Evolutionary conservation across 2,797 vertebrate genomes (phyloP).

Genomic region (Sebastes diploproa): DNA sequence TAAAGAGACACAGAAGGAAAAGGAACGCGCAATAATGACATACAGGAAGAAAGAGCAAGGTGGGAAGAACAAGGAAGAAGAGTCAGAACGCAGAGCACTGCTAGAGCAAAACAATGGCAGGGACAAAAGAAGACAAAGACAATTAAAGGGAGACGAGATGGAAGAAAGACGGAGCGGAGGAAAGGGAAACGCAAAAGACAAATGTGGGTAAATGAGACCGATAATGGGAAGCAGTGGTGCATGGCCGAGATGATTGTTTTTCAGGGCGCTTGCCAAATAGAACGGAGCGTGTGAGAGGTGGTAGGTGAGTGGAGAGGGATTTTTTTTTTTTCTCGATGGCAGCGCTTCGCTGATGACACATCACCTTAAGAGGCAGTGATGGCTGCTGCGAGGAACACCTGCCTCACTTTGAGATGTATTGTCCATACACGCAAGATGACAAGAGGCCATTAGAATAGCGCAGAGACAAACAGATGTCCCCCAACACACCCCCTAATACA

Average conservation of each 20-base stretch:
- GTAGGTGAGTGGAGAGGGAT: constrained; percentile 17
- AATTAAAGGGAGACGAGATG: constrained; percentile 57
- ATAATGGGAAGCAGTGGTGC: constrained; percentile 74
- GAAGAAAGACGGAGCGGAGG: constrained; percentile 34
- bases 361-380: constrained; percentile 47
- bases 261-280: constrained; percentile 54
- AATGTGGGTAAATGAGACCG: constrained; percentile 72
- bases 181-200: constrained; percentile 54
- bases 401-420: constrained; percentile 50
- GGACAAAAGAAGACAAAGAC: constrained; percentile 53
- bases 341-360: constrained; percentile 37
- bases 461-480: constrained; percentile 34
- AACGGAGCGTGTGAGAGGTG: constrained; percentile 27
- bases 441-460: constrained; percentile 35
- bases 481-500: constrained; percentile 6
- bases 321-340: not conserved
- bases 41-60: not conserved
- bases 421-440: constrained; percentile 26
- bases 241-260: constrained; percentile 67
- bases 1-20: not conserved
- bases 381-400: constrained; percentile 50
- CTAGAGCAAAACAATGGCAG: constrained; percentile 16
- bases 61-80: not conserved
- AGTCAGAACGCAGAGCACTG: not conserved
- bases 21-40: constrained; percentile 5